Evolutionary conservation across 2,797 vertebrate genomes (phyloP), one percentile per base, ranked within the genome.

Genomic region (Enteromius fasciolatus): DNA sequence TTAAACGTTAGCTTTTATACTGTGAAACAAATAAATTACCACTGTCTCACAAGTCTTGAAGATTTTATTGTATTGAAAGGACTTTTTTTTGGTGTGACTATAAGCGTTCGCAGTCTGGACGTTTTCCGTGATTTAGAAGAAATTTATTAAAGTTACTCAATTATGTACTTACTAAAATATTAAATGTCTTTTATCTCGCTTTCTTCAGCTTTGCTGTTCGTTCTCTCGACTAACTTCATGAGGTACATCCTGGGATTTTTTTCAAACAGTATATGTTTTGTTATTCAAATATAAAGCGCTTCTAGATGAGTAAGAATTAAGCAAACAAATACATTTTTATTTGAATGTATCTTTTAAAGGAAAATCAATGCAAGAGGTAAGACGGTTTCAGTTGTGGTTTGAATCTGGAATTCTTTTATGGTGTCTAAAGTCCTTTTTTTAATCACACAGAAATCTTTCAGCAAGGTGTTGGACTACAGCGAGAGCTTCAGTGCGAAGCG

Each of bases 291-390:
- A 11, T 5, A 57, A 57, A 4, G n/a, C 52, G 8, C 7, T 52
- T n/a, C n/a, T 57, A 11, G 44, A 12, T 14, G 12, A 7, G 3
- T 25, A 59, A n/a, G 14, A 3, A 9, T 39, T 57, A 23, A 23
- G 46, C 44, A 14, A 46, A 3, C 10, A 12, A 44, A 46, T 41
- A 0, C 0, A 41, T 41, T 41, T 41, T 41, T 41, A 41, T 41
- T 41, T 41, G 1, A 41, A 12, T 12, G 41, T 0, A 11, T 18
- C n/a, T 46, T 36, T 54, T 39, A 4, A 41, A 80, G 44, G 17
- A 59, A 18, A 79, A 80, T 72, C 25, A 61, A 8, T 80, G 20
- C 14, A 80, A 72, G 18, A 72, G 52, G 23, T 5, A 17, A 70
- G 3, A 5, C 52, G 20, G n/a, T 36, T 20, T 74, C 48, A 39